These are phyloP conservation scores for Candoia aspera DNA, from an alignment of 2,113 vertebrate species.

Conservation along the genomic window DNA sequence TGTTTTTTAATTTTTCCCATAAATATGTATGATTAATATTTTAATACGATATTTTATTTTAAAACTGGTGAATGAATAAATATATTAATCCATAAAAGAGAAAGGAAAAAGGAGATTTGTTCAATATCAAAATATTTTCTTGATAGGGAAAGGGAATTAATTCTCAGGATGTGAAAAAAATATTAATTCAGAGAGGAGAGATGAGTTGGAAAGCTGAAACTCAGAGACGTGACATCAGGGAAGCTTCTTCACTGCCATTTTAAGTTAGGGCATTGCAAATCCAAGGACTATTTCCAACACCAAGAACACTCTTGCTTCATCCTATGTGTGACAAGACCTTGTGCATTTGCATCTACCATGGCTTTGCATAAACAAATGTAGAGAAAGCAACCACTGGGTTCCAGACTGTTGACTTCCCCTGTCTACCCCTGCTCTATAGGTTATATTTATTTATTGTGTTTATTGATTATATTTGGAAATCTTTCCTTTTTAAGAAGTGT, in stretches of 20 bases:
- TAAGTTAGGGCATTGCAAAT: not conserved
- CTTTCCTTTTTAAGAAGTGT: not conserved
- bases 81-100: constrained; percentile 51
- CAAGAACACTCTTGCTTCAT: not conserved
- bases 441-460: too few species aligned
- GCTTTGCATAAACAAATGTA: not conserved
- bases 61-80: constrained; percentile 51
- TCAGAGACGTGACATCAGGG: not conserved
- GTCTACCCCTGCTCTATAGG: not conserved
- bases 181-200: not conserved
- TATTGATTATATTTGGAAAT: not conserved
- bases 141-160: constrained; percentile 34
- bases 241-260: not conserved
- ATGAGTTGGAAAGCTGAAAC: not conserved
- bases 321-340: not conserved
- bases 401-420: not conserved
- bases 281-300: not conserved
- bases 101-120: constrained; percentile 48
- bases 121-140: constrained; percentile 42
- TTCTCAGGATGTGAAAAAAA: constrained; percentile 47
- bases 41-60: constrained; percentile 43
- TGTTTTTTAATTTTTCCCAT: constrained; percentile 56
- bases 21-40: constrained; percentile 40
- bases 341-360: not conserved
- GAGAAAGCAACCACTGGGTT: not conserved